Conservation (phyloP, 2,888 invertebrate genomes). For the Drosophila ochracea region DNA sequence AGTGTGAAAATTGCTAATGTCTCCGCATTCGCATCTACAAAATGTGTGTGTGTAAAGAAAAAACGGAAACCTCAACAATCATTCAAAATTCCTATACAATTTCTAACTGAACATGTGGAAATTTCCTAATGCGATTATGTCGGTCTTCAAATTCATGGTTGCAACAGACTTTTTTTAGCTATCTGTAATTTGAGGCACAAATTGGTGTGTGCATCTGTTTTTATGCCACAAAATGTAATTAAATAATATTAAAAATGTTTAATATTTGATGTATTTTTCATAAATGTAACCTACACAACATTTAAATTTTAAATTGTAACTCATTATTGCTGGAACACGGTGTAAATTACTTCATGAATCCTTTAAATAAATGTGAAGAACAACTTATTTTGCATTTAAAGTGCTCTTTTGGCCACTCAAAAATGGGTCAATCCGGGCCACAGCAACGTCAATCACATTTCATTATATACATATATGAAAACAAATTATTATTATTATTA, state of each 20-base stretch:
- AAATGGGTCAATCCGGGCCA: constrained; percentile 51
- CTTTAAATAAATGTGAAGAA: not conserved
- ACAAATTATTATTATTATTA: constrained; percentile 45
- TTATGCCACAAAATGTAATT: too few relatives aligned
- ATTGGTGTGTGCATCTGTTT: too few relatives aligned
- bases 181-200: not conserved
- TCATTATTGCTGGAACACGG: not conserved
- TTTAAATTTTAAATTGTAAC: too few relatives aligned
- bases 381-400: constrained; percentile 3
- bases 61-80: constrained; percentile 35
- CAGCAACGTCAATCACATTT: constrained; percentile 38
- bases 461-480: constrained; percentile 21
- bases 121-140: constrained; percentile 46
- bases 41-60: constrained; percentile 43
- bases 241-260: not conserved
- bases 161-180: not conserved
- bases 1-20: constrained; percentile 74
- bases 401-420: constrained; percentile 5
- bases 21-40: constrained; percentile 64
- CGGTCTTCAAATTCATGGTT: constrained; percentile 7
- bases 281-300: not conserved
- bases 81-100: constrained; percentile 32
- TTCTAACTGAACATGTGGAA: constrained; percentile 9
- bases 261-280: not conserved
- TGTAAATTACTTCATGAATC: not conserved